Evolutionary conservation across 2,888 invertebrate genomes (phyloP), one percentile per base, ranked within the genome.

Genomic region (Andrena hattorfiana): DNA sequence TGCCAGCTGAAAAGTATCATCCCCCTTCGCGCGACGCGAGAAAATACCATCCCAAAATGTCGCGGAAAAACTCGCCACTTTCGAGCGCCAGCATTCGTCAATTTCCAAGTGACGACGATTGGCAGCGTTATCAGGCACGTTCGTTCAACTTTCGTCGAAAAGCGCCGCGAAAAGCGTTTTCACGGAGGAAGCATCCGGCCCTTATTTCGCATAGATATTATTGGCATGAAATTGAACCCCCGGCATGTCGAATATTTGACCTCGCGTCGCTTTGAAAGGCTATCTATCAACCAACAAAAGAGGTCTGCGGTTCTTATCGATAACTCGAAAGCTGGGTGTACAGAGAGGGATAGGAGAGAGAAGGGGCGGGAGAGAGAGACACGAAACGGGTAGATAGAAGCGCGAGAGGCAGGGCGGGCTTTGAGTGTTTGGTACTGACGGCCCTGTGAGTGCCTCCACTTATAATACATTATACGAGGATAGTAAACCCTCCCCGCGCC

Each of bases 201-300:
- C 77, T 82, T 83, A 83, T 82, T 82, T 75, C 74, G 75, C 85
- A 69, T 77, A 83, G 88, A 87, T 89, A 90, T 90, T 90, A 90
- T 90, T 90, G 90, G 90, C 89, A 88, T 81, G 89, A 90, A 90
- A 90, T 90, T 90, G 89, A 90, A 90, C 84, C 84, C 80, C 74
- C 66, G 87, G 86, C 77, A 88, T 70, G 90, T 87, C 88, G 90
- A 89, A 89, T 90, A 89, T 89, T 85, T 90, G 90, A 90, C 90
- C 90, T 84, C 84, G 84, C 87, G 86, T 88, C 89, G 82, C 81
- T 79, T 77, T 81, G 89, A 87, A 87, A 88, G 87, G 89, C 87
- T 90, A 92, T 92, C 89, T 91, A 91, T 92, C 91, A 90, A 85
- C 83, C 87, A 75, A 88, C 89, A 89, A 91, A 92, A 87, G 87